Base-by-base conservation (phyloP, 2,113 vertebrate genomes). In the Hemicordylus capensis region DNA sequence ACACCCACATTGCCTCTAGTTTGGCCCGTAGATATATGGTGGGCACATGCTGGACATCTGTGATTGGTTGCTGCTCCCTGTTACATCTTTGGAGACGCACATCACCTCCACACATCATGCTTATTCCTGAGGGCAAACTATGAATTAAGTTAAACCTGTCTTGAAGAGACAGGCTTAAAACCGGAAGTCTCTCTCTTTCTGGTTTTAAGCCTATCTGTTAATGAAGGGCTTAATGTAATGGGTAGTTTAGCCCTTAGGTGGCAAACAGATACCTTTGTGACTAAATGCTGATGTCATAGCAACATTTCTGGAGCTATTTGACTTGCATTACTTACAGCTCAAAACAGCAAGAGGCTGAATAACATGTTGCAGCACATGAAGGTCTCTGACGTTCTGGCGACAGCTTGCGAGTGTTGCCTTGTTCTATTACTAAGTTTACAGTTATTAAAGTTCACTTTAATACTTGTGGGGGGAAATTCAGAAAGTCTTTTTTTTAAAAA, bases 331-430 rank as follows among this genome's bases (percentile, higher is more conserved):
- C 54, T n/a, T 17, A 20, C 48, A n/a, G 67, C 46, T 56, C 51
- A 51, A 70, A 56, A 74, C 14, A 26, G 42, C 22, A 63, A 63
- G n/a, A 79, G 15, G 34, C 19, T 22, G 37, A 85, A 26, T 14
- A 39, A 69, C 37, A 24, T 10, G 51, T 67, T 76, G 48, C 24
- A 51, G 17, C 2, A 86, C 80, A 90, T 86, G 46, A 56, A 85
- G 63, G 51, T 15, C 84, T 89, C 37, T 34, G 22, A 51, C 6
- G 28, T 64, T 70, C 26, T 39, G 58, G 20, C 6, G 8, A 22
- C 56, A 12, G 6, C 51, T 79, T 46, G 28, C 19, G 31, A 31
- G 2, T 31, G 39, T 28, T n/a, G n/a, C n/a, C 46, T n/a, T 61
- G 10, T 77, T 84, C 42, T 31, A 6, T 69, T 37, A n/a, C 56